These are phyloP conservation scores for Schlechtendalia chinensis DNA, from an alignment of 1,140 invertebrate genomes.

Conservation along the genomic window DNA sequence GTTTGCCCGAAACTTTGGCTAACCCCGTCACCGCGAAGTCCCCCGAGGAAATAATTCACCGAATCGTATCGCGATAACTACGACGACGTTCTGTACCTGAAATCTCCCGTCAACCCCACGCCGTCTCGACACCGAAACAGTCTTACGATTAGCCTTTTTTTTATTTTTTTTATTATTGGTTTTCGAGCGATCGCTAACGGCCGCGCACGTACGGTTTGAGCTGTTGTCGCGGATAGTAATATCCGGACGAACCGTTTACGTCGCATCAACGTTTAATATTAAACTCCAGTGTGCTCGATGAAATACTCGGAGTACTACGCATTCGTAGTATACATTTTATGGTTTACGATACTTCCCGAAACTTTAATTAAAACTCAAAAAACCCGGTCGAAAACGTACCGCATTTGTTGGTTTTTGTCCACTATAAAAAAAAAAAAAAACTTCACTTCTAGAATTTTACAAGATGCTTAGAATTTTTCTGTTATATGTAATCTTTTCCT, in stretches of 20 bases:
- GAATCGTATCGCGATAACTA: neutral
- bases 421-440: too few species aligned
- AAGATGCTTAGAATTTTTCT: too few species aligned
- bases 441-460: too few species aligned
- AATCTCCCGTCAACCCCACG: neutral
- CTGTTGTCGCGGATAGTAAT: neutral
- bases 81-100: neutral
- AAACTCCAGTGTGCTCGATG: neutral
- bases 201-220: too few species aligned
- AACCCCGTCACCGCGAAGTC: neutral
- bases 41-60: neutral
- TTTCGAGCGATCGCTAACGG: neutral
- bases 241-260: neutral
- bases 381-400: too few species aligned
- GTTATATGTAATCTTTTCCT: too few species aligned
- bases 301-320: too few species aligned
- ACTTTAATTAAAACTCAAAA: too few species aligned
- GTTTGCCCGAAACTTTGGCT: neutral
- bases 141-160: neutral
- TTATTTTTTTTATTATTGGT: too few species aligned
- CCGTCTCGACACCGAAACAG: neutral
- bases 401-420: too few species aligned
- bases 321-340: too few species aligned
- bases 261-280: neutral
- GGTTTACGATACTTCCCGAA: too few species aligned